Conservation (phyloP, 2,113 vertebrate species). For the Edolisoma coerulescens region DNA sequence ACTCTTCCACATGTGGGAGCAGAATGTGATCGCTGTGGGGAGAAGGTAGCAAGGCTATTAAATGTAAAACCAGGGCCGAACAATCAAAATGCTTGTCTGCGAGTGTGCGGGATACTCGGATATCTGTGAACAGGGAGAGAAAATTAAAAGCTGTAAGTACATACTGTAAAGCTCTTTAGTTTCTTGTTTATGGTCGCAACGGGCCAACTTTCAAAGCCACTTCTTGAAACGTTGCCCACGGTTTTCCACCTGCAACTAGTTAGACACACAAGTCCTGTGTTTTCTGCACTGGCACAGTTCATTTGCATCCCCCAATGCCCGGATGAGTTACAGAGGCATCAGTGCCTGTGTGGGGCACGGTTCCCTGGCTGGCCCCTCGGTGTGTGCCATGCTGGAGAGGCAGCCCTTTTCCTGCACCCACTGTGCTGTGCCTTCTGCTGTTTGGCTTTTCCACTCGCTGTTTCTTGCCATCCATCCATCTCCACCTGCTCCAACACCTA, state of each 20-base stretch:
- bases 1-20: conserved; percentile 57
- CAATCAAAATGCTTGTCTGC: conserved; percentile 54
- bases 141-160: conserved; percentile 66
- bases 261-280: conserved; percentile 39
- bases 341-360: background rate
- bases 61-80: conserved; percentile 59
- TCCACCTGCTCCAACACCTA: background rate
- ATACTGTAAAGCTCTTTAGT: conserved; percentile 62
- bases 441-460: background rate
- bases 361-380: accelerated
- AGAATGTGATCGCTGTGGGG: conserved; percentile 11
- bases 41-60: conserved; percentile 60
- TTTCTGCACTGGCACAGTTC: conserved; percentile 29
- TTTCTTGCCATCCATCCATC: background rate
- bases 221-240: conserved; percentile 52
- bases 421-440: background rate
- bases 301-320: background rate
- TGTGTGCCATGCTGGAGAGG: background rate
- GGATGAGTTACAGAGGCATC: background rate
- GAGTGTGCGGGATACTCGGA: conserved; percentile 11
- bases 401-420: background rate
- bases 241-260: conserved; percentile 62
- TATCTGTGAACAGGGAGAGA: conserved; percentile 62
- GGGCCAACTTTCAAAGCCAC: conserved; percentile 65
- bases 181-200: conserved; percentile 61